Evolutionary conservation across 92 coral and sea anemone species (phyloP), one percentile per base, ranked within the genome.

Genomic region (Heteractis magnifica): DNA sequence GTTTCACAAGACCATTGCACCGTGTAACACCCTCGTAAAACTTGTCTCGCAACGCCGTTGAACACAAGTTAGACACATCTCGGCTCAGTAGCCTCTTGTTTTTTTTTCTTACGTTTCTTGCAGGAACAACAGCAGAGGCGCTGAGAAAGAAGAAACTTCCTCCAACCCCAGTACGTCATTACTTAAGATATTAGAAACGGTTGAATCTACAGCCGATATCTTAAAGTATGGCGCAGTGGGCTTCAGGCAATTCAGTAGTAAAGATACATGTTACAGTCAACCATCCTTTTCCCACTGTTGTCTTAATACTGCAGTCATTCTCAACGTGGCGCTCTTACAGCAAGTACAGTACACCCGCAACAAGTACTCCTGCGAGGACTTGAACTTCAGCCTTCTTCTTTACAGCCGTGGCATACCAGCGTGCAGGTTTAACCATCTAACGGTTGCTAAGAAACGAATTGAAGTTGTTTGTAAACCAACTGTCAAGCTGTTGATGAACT

Each of bases 201-300:
- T 96, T 10, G 99, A 96, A 85, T 78, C 87, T 20, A 92, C 91
- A 20, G 95, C 97, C 4, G 92, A 87, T 56, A 72, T 96, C 8
- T 75, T 89, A 75, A 90, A 86, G 44, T 92, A 84, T 56, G 98
- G 94, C 21, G 84, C 93, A 84, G 19, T 96, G 5, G 98, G 98
- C 49, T 76, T 96, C 76, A 89, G 89, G 83, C 98, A 92, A 49
- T 96, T 93, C 84, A 91, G 97, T 81, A 87, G 94, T 80, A 92
- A 90, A 72, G 84, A 77, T 51, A 62, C 89, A 62, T 80, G 86
- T 51, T 79, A 90, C 68, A 21, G 82, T 23, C 81, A 86, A 52
- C 95, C 94, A 41, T 92, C 94, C 79, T 94, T 88, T 71, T 89
- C 96, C n/a, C 94, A 90, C 86, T 85, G 92, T 50, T 89, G 86